Evolutionary conservation across 2,888 invertebrate species (phyloP), one percentile per base, ranked within the genome.

Genomic region (Orthosia gracilis): DNA sequence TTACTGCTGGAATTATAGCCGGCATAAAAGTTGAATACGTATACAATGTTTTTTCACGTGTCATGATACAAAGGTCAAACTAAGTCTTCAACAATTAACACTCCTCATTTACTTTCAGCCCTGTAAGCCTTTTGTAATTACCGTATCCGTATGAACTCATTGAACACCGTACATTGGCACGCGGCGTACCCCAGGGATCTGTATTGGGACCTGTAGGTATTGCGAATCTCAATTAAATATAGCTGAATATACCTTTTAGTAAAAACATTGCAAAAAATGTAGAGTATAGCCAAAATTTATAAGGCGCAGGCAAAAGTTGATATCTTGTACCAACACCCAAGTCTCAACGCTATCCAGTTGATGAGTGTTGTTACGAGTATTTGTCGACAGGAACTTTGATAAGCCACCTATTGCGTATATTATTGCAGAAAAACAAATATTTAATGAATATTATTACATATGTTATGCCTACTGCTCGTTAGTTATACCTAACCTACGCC

Each of bases 321-420:
- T 75, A 58, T 63, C 68, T 85, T 83, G 77, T 65, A 73, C 84
- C 82, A 74, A 31, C 61, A 17, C 62, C n/a, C 5, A 63, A 72
- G 54, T 75, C 73, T 70, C 69, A 70, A 76, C 68, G 74, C 79
- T 68, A 73, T 73, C 78, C 83, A 81, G 75, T 83, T 85, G 80
- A 76, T 70, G 26, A 74, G 69, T 59, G 64, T 76, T 70, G 70
- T 5, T 31, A 31, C 31, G 31, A 31, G 73, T 84, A 82, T 82
- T 85, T 76, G 77, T 64, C 66, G 75, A 81, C 84, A 83, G 84
- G 80, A 80, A 79, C 80, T 73, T 70, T 69, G 87, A 87, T 87
- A 85, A 85, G 77, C 64, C 69, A 47, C 52, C 50, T 84, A 82
- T 80, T 86, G 82, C 86, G 86, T 78, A 78, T 80, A 59, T 72